These are phyloP conservation scores for Ceuthmochares aereus DNA, from an alignment of 2,113 vertebrate species.

Conservation along the genomic window DNA sequence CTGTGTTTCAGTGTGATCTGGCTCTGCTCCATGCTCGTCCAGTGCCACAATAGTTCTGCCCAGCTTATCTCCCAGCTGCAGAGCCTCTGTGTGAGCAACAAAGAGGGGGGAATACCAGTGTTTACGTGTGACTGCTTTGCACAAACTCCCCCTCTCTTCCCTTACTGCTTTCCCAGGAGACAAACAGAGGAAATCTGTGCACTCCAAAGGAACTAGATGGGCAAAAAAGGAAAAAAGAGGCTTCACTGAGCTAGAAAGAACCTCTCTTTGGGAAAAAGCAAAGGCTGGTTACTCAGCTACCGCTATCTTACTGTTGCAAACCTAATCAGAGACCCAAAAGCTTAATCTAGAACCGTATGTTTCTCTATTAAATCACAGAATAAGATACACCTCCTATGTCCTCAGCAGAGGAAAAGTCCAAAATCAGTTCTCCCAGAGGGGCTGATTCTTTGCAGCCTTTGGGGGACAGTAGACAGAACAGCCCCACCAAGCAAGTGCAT, in stretches of 20 bases:
- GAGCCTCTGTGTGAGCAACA: neutral
- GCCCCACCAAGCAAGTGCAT: neutral
- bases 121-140: neutral
- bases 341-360: neutral
- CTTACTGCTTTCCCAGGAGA: neutral
- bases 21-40: neutral
- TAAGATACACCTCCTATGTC: neutral
- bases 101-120: neutral
- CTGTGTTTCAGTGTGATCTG: neutral
- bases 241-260: neutral
- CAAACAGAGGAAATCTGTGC: neutral
- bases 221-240: neutral
- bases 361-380: neutral
- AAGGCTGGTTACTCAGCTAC: neutral
- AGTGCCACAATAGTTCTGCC: neutral
- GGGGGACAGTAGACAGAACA: neutral
- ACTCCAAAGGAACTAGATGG: neutral
- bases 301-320: neutral
- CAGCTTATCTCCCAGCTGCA: neutral
- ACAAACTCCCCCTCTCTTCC: neutral
- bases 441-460: neutral
- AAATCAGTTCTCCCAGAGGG: neutral
- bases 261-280: neutral
- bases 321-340: neutral
- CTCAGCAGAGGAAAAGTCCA: neutral